Percentiles rank a stretch among this genome's conserved stretches.
Conservation (phyloP, 2,888 invertebrate genomes). For the Frankliniella fusca region DNA sequence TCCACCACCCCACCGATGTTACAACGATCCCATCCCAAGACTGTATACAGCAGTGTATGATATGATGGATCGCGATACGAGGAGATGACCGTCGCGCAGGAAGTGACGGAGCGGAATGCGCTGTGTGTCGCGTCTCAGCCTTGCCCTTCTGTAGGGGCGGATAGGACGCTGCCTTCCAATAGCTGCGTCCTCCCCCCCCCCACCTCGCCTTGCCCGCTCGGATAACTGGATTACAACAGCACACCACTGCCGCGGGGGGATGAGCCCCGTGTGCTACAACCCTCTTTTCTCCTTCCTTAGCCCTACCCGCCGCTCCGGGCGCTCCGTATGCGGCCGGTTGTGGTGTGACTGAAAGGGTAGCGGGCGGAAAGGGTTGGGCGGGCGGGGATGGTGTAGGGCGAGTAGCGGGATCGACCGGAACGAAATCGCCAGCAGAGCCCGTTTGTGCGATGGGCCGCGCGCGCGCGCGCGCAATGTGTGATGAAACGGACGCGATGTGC, state of each 20-base stretch:
- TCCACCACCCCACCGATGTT: neutral
- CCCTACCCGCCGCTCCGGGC: neutral
- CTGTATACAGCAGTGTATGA: neutral
- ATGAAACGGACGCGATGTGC: neutral
- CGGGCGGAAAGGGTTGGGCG: too few species aligned
- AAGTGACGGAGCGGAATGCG: conserved; percentile 13
- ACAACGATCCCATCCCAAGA: neutral
- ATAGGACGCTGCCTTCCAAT: too few species aligned
- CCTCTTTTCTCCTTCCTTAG: neutral
- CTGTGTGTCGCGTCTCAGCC: neutral
- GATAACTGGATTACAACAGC: too few species aligned
- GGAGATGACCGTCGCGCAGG: neutral
- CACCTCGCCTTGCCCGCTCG: too few species aligned
- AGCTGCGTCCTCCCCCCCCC: too few species aligned
- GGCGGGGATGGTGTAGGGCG: neutral
- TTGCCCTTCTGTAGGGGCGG: neutral
- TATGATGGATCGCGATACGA: conserved; percentile 11
- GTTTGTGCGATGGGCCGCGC: neutral
- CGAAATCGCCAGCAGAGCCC: neutral
- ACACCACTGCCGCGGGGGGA: too few species aligned
- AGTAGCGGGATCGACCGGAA: neutral
- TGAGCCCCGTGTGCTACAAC: neutral
- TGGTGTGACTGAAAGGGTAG: too few species aligned
- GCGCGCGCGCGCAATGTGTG: neutral
- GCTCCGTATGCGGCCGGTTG: neutral